Evolutionary conservation across 2,797 vertebrate species (phyloP), one percentile per base, ranked within the genome.

Genomic region (Schizothorax lantsangensis): DNA sequence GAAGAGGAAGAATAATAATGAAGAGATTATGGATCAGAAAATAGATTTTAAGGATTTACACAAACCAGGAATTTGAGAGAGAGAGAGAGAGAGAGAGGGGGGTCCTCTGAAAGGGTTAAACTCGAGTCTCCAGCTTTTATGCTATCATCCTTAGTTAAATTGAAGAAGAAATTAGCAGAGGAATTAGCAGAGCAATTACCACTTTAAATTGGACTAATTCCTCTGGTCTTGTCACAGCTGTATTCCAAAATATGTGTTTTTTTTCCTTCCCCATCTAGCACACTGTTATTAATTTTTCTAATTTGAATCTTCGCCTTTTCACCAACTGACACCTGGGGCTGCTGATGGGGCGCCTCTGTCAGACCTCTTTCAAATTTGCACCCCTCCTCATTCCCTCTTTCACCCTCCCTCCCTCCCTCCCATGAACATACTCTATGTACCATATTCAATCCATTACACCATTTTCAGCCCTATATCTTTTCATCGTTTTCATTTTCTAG

Each of bases 121-220:
- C 74, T 86, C 80, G 83, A 93, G 86, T 91, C 92, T 93, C 91
- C 7, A 83, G 89, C 93, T 92, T 94, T 96, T 95, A 94, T 94
- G 92, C 93, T 91, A 91, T 93, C 93, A 93, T 93, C 94, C 93
- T 92, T 93, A 93, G 87, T 78, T 91, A 91, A 92, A 92, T 89
- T 91, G 91, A 87, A 93, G 93, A 91, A 90, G 92, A 95, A 95
- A 96, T 96, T 94, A 95, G 95, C 93, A 92, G 92, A 95, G 93
- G 94, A 96, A 96, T 96, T 96, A 95, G 93, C 92, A 91, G 94
- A 93, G 95, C 93, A 96, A 96, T 96, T 96, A 96, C 92, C 93
- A 95, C 93, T 94, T 95, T 96, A 95, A 95, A 95, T 96, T 96
- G 94, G 94, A 94, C 92, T 94, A 95, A 94, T 95, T 95, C 93